Percentiles rank a stretch among this genome's conserved stretches.
phyloP scores from a whole-genome alignment of 1,140 invertebrate species.

The Carcinoscorpius rotundicauda region DNA sequence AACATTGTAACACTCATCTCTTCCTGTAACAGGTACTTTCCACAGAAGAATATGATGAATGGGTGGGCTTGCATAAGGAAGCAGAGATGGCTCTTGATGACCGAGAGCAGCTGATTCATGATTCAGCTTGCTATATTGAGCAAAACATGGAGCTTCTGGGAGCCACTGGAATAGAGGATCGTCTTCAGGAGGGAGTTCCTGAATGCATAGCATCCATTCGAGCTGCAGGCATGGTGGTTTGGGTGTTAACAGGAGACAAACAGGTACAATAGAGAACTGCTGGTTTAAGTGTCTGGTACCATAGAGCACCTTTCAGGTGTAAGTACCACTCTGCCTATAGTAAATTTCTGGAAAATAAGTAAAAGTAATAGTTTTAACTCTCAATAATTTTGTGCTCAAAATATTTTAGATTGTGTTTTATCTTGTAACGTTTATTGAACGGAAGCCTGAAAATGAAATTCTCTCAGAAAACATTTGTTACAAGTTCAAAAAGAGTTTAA shows the following conservation, averaged over 20 bases:
- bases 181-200: conserved; percentile 79
- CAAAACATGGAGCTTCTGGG: conserved; percentile 57
- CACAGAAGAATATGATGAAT: conserved; percentile 60
- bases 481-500: too few species aligned
- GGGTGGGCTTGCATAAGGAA: conserved; percentile 56
- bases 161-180: conserved; percentile 88
- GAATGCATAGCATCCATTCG: conserved; percentile 70
- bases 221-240: conserved; percentile 79
- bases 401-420: too few species aligned
- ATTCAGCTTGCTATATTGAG: conserved; percentile 69
- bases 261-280: conserved; percentile 5
- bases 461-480: too few species aligned
- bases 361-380: too few species aligned
- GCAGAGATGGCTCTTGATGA: conserved; percentile 53
- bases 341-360: too few species aligned
- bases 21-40: conserved; percentile 30
- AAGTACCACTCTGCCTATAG: too few species aligned
- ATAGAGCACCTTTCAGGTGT: too few species aligned
- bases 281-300: too few species aligned
- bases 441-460: too few species aligned
- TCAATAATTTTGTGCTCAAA: too few species aligned
- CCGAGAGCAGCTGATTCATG: conserved; percentile 58
- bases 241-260: conserved; percentile 96
- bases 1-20: too few species aligned
- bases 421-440: too few species aligned